phyloP scores from a whole-genome alignment of 2,797 vertebrate genomes.

The Euphonia xanthogaster region DNA sequence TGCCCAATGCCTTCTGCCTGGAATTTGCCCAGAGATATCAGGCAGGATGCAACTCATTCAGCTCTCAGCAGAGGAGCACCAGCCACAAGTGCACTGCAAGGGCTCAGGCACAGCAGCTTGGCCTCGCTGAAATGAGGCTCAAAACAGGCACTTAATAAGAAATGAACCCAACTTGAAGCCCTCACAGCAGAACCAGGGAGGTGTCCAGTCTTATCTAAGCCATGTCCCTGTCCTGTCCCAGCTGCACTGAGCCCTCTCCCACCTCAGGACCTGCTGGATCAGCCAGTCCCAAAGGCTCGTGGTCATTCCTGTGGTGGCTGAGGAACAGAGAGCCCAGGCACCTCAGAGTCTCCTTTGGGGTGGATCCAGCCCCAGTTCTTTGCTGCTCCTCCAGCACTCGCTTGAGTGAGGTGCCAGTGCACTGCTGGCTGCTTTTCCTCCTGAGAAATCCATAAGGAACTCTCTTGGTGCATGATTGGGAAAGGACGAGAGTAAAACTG shows the following conservation, averaged over 20 bases:
- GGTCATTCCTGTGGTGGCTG: not conserved
- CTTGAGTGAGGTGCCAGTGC: not conserved
- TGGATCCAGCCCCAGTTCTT: not conserved
- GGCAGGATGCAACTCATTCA: slow-evolving; percentile 10
- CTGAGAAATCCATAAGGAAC: not conserved
- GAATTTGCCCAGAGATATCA: slow-evolving; percentile 29
- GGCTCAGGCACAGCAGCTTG: not conserved
- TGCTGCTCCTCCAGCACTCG: not conserved
- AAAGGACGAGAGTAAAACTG: not conserved
- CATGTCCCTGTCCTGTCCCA: not conserved
- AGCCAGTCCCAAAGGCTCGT: not conserved
- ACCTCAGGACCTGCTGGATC: not conserved
- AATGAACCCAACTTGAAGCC: not conserved
- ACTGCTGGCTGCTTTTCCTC: not conserved
- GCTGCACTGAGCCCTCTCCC: not conserved
- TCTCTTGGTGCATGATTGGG: rapidly evolving
- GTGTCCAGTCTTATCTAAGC: not conserved
- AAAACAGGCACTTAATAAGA: not conserved
- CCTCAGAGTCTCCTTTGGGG: not conserved
- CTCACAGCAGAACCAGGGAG: not conserved
- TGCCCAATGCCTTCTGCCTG: not conserved
- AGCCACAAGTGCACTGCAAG: not conserved
- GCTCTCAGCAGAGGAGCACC: not conserved
- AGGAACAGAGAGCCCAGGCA: not conserved
- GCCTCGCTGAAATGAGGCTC: not conserved